Evolutionary conservation across 2,113 vertebrate genomes (phyloP), one percentile per base, ranked within the genome.

Genomic region (Macquaria australasica): DNA sequence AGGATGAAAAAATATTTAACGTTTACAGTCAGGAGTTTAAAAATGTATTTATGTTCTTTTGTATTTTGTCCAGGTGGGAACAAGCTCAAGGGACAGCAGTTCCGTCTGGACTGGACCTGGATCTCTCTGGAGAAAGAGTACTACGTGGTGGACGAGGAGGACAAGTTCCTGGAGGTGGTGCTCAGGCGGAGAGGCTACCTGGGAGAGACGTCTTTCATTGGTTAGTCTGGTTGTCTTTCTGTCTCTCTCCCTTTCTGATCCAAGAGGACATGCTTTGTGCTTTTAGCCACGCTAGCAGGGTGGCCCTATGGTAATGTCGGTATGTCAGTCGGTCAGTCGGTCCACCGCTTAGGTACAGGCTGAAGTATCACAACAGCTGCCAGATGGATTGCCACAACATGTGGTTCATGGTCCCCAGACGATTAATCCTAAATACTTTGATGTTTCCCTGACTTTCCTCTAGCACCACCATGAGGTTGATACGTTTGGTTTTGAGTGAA

Each of bases 181-280:
- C 96, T 99, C 56, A 96, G 93, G 72, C 96, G 98, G 9, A 96
- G 98, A 92, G 98, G 98, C 14, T 98, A 97, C 88, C 93, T 99
- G 77, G 98, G 97, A 87, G 97, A 99, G 95, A 99, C 98, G 0
- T 98, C 98, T 21, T 99, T 99, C 89, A 95, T 99, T 72, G 97
- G 98, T 99, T 84, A 97, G 97, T 96, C 43, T 23, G 14, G 68
- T 74, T 79, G 12, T 63, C 71, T 37, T n/a, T 73, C 43, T 78
- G 59, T 20, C 45, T 77, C 45, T 59, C 25, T 45, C 1, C 4
- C 59, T 76, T 41, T 81, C 56, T 66, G 7, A 16, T n/a, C 69
- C 20, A 34, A 48, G 12, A 48, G 1, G 12, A 56, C 31, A 25
- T 25, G 9, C 3, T 53, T 20, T 53, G 23, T 68, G 23, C 41